phyloP scores from a whole-genome alignment of 2,888 invertebrate genomes.

The Spilosoma lubricipeda region DNA sequence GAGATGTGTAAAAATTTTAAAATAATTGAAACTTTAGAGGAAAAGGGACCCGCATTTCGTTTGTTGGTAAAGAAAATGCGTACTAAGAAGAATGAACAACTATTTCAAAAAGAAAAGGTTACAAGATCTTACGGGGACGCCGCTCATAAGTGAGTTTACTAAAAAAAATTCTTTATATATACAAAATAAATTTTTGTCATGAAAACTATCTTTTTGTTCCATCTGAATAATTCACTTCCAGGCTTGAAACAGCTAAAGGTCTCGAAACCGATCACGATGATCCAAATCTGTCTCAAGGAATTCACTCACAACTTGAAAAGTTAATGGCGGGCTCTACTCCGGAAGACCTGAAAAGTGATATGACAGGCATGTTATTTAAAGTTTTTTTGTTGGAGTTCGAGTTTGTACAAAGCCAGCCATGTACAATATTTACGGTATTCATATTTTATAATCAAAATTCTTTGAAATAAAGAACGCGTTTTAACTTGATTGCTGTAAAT shows the following conservation, averaged over 20 bases:
- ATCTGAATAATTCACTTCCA: constrained; percentile 32
- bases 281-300: constrained; percentile 67
- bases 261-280: constrained; percentile 72
- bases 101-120: constrained; percentile 64
- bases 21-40: constrained; percentile 57
- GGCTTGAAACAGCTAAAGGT: constrained; percentile 66
- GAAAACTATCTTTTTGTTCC: background rate
- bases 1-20: too few species aligned
- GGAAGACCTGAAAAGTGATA: constrained; percentile 62
- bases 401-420: too few species aligned
- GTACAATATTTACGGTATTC: too few species aligned
- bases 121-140: constrained; percentile 59
- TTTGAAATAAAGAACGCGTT: too few species aligned
- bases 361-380: constrained; percentile 60
- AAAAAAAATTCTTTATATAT: too few species aligned
- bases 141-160: constrained; percentile 66
- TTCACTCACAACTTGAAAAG: constrained; percentile 58
- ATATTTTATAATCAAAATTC: too few species aligned
- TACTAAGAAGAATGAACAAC: constrained; percentile 53
- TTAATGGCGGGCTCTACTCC: constrained; percentile 57
- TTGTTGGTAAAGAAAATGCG: constrained; percentile 64
- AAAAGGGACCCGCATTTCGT: constrained; percentile 73
- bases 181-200: background rate
- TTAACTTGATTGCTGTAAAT: too few species aligned
- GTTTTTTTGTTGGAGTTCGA: background rate